Evolutionary conservation across 2,113 vertebrate genomes (phyloP), one percentile per base, ranked within the genome.

Genomic region (Bombycilla garrulus): DNA sequence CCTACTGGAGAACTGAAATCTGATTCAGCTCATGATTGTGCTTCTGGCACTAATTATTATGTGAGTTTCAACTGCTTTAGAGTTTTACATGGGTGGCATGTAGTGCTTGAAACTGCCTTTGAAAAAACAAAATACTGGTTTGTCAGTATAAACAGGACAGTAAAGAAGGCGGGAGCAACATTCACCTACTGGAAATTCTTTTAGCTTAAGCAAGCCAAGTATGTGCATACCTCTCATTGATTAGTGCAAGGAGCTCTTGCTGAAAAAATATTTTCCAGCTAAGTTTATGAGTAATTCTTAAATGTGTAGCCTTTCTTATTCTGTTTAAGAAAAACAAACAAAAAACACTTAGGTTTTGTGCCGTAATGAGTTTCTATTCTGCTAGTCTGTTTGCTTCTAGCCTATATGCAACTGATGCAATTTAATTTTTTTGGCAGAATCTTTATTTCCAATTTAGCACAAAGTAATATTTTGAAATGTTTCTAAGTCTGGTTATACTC

Each of bases 191-290:
- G 0, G 14, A 88, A 81, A 40, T 50, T 58, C 38, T 70, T 48
- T 51, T 45, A 42, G 69, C 31, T 60, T 66, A n/a, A 94, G 48
- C 33, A 71, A 44, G 22, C 12, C 35, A 58, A 36, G 11, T n/a
- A 15, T 42, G 9, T 50, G 5, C 0, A 0, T 47, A 12, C 28
- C 38, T 47, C 19, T 54, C 14, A 8, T 1, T 29, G 23, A 38
- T 66, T 21, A 56, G 25, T 79, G 17, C 48, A 76, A 40, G 19
- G 86, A 62, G 47, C n/a, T 81, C 50, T 67, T 58, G 16, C 38
- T 51, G 44, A 45, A 94, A 78, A 86, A 9, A 15, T 40, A 31
- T n/a, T 89, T 91, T 91, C 74, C 29, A 45, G 15, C 9, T 15
- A 71, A 33, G 6, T 71, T 86, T 64, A 20, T 47, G 48, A 31